These are phyloP conservation scores for Nomada fucata DNA, from an alignment of 2,888 invertebrate genomes.

Conservation along the genomic window DNA sequence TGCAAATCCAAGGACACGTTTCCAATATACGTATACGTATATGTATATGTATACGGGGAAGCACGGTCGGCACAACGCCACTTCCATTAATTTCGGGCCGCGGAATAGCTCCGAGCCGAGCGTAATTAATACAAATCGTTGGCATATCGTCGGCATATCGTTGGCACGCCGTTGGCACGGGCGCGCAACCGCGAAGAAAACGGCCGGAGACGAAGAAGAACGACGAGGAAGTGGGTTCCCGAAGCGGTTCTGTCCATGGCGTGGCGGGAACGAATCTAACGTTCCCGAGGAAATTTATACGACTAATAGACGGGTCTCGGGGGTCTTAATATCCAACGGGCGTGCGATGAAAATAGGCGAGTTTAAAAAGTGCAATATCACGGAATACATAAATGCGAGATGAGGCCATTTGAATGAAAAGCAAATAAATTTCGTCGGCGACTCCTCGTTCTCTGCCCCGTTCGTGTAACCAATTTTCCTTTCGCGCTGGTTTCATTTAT, in stretches of 20 bases:
- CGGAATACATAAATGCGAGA: constrained; percentile 83
- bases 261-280: constrained; percentile 69
- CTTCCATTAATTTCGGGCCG: constrained; percentile 58
- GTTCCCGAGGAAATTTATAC: constrained; percentile 79
- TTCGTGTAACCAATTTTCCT: constrained; percentile 76
- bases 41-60: background rate
- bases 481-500: constrained; percentile 77
- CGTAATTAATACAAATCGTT: constrained; percentile 69
- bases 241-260: constrained; percentile 51
- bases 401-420: constrained; percentile 83
- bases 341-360: constrained; percentile 74
- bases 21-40: constrained; percentile 13
- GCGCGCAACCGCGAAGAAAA: constrained; percentile 48
- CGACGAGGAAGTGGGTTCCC: background rate
- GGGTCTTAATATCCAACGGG: constrained; percentile 80
- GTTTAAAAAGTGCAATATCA: constrained; percentile 83
- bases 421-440: constrained; percentile 80
- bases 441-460: constrained; percentile 69
- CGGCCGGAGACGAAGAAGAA: constrained; percentile 25
- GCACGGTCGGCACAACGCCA: constrained; percentile 26
- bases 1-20: constrained; percentile 21
- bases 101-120: constrained; percentile 49
- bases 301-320: constrained; percentile 77
- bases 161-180: constrained; percentile 31
- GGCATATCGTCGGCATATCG: constrained; percentile 60